Percentiles rank a stretch among this genome's conserved stretches.
Evolutionary conservation across 2,113 vertebrate species (phyloP).

Genomic region (Zingel zingel): DNA sequence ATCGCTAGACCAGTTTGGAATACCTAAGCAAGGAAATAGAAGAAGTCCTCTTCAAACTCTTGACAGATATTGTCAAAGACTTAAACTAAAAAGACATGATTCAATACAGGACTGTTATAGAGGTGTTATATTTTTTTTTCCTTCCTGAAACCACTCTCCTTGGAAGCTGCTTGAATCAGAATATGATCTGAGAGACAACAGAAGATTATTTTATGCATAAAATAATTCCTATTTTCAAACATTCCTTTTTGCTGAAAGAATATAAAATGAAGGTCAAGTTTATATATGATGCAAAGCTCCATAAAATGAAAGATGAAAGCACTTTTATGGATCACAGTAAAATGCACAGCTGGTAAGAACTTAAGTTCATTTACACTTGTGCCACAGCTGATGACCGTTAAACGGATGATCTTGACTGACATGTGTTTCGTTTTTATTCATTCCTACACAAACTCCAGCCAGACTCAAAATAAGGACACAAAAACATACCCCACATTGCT

Average conservation of each 20-base stretch:
- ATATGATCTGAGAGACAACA: constrained; percentile 18
- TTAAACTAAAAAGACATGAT: neutral
- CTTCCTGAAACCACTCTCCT: constrained; percentile 22
- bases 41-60: constrained; percentile 15
- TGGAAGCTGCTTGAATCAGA: constrained; percentile 30
- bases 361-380: neutral
- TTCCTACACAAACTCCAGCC: constrained; percentile 25
- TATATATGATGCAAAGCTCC: constrained; percentile 30
- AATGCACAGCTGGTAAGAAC: constrained; percentile 16
- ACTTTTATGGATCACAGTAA: constrained; percentile 6
- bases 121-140: constrained; percentile 19
- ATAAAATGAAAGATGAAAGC: neutral
- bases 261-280: constrained; percentile 57
- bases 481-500: constrained; percentile 23
- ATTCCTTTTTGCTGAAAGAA: constrained; percentile 40
- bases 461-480: constrained; percentile 20
- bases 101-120: constrained; percentile 8
- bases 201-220: constrained; percentile 46
- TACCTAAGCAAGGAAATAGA: neutral
- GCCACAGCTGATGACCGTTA: neutral
- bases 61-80: constrained; percentile 5
- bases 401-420: neutral
- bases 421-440: constrained; percentile 1
- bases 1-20: neutral
- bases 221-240: constrained; percentile 56